Base-by-base conservation (phyloP, 2,797 vertebrate genomes). In the Alectoris magna region DNA sequence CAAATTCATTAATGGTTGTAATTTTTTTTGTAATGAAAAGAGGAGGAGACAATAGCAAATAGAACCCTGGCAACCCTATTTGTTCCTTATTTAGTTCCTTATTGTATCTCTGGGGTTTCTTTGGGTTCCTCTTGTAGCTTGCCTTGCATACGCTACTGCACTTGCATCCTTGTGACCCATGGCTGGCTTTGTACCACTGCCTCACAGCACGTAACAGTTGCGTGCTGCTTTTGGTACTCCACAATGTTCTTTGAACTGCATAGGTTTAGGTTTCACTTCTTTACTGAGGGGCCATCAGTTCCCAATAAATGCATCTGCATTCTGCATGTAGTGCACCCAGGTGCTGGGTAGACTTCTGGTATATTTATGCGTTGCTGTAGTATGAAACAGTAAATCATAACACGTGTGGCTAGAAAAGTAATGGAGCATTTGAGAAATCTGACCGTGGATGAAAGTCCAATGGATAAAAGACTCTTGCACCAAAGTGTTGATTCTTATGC, bases 1-100 rank as follows among this genome's bases (percentile, higher is more conserved):
- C 84, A 87, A 29, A 48, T 90, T 90, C 48, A 73, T 93, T 92
- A 95, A 93, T 90, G 86, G 90, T 93, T 88, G 86, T 95, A 14
- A 14, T 96, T 85, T 81, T 95, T 66, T 67, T 92, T 63, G 21
- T n/a, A 21, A 53, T 95, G 94, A 80, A 95, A 84, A 88, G 71
- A 90, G 62, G 90, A 51, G n/a, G 74, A 84, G 84, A 23, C 26
- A 31, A 16, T 64, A 87, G 68, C 51, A 90, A 76, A 76, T 79
- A 29, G 2, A 95, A 63, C 67, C 70, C 56, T 69, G 41, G 29
- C 10, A 60, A 70, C 56, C 0, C 0, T 48, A 21, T 55, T 62
- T 22, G n/a, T 56, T 91, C 68, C 6, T 79, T 11, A 58, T 84
- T 41, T 16, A 60, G 43, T 84, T 31, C 72, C 78, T 51, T 68